Base-by-base conservation (phyloP, 1,140 invertebrate species). In the Galleria mellonella region DNA sequence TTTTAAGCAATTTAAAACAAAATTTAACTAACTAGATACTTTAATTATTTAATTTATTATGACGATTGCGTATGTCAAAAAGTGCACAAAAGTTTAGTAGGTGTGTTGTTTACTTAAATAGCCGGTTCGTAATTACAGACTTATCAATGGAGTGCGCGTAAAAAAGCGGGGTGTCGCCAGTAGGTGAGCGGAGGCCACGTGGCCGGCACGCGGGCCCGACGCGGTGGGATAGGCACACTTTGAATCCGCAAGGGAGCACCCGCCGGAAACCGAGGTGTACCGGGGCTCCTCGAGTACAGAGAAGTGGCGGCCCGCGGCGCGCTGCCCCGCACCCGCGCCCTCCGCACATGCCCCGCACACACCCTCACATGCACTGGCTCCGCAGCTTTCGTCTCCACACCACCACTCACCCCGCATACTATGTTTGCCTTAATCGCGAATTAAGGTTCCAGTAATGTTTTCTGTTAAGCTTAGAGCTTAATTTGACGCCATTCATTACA, bases 391-490 rank as follows among this genome's bases (percentile, higher is more conserved):
- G 56, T 73, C 65, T 86, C 87, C 84, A 83, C 79, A 76, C 87
- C 84, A 81, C 72, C 81, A 79, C 82, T 74, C 76, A 85, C 84
- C 87, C 77, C 83, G 76, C 75, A 74, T 86, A 87, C 81, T 85
- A 74, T 84, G 70, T 77, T 83, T 74, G 77, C 75, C 74, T 83
- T 82, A 83, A 84, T 79, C 81, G 75, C 81, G 66, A 84, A 84
- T 84, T 84, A 84, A 82, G 71, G 74, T 73, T 72, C 68, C 67
- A 73, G 69, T 71, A 82, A 81, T 82, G 75, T 81, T 82, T 81
- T 76, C 74, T 72, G 65, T 74, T 72, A 71, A 74, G 69, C 74
- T 76, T 66, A 69, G 56, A 71, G 62, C 68, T 71, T 74, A 77
- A 79, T 82, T 78, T 76, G 75, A 78, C 70, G 67, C 64, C 61